Evolutionary conservation across 2,888 invertebrate species (phyloP).

Genomic region (Drosophila multiciliata): DNA sequence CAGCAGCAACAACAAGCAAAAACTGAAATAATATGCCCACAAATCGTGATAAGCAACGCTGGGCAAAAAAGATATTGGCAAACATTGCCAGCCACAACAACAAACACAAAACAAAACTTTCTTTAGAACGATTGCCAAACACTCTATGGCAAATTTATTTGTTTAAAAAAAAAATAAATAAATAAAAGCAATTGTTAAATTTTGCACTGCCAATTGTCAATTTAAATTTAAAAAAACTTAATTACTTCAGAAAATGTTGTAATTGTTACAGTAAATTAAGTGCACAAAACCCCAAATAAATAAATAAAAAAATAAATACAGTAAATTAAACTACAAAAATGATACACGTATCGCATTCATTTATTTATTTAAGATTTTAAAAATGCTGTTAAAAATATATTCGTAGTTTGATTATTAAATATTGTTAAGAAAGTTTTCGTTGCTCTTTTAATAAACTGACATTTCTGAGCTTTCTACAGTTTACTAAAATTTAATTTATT

Average conservation of each 20-base stretch:
- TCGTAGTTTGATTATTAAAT: neutral
- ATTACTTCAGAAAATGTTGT: neutral
- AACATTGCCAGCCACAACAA: slow-evolving; percentile 63
- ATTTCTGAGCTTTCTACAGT: neutral
- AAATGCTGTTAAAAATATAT: neutral
- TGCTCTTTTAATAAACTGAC: neutral
- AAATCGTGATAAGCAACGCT: slow-evolving; percentile 79
- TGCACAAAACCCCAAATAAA: too few relatives aligned
- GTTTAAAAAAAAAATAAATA: too few relatives aligned
- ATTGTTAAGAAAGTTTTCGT: neutral
- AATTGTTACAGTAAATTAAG: neutral
- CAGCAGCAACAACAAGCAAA: slow-evolving; percentile 52
- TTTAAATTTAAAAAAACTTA: neutral
- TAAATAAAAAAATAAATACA: too few relatives aligned
- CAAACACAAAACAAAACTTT: slow-evolving; percentile 31
- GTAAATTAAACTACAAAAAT: neutral
- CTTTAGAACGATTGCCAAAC: slow-evolving; percentile 11
- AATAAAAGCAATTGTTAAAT: neutral
- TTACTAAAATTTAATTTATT: neutral
- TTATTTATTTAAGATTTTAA: neutral
- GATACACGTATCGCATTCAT: neutral
- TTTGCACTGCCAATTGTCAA: neutral
- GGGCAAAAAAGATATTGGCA: slow-evolving; percentile 67
- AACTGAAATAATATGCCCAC: slow-evolving; percentile 79
- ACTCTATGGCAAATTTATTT: slow-evolving; percentile 9